Evolutionary conservation across 2,797 vertebrate genomes (phyloP).

Genomic region (Adelosebastes latens): DNA sequence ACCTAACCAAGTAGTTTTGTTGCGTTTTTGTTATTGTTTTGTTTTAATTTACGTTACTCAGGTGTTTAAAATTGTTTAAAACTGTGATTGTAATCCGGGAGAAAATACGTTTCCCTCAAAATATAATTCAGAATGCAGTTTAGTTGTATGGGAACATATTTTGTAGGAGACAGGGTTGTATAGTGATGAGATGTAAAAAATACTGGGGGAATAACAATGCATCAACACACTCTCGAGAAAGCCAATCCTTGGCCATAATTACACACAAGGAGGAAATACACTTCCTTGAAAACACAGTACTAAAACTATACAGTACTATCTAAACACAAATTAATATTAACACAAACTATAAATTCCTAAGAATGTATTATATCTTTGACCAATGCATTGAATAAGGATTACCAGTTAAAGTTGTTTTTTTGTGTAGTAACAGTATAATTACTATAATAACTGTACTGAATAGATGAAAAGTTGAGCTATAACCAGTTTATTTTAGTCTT

Average conservation of each 20-base stretch:
- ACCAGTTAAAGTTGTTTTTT: background rate
- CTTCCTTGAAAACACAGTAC: background rate
- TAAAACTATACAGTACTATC: no score
- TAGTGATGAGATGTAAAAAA: slow-evolving; percentile 16
- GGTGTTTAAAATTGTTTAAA: no score
- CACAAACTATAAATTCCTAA: background rate
- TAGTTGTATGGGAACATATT: no score
- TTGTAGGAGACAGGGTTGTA: no score
- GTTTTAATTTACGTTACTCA: no score
- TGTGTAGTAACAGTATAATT: background rate
- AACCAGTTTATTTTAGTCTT: background rate
- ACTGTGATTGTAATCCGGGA: no score
- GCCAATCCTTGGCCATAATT: slow-evolving; percentile 15
- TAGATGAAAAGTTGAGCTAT: background rate
- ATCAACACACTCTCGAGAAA: background rate
- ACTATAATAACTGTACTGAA: background rate
- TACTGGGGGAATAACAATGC: slow-evolving; percentile 14
- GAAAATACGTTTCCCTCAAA: no score
- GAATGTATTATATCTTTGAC: background rate
- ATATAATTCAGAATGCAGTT: no score
- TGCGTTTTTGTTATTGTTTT: no score
- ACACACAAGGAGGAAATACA: slow-evolving; percentile 5
- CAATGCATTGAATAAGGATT: background rate
- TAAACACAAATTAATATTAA: background rate
- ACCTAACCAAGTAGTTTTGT: no score